These are phyloP conservation scores for Orycteropus afer DNA, from an alignment of 2,113 vertebrate species.

Conservation along the genomic window DNA sequence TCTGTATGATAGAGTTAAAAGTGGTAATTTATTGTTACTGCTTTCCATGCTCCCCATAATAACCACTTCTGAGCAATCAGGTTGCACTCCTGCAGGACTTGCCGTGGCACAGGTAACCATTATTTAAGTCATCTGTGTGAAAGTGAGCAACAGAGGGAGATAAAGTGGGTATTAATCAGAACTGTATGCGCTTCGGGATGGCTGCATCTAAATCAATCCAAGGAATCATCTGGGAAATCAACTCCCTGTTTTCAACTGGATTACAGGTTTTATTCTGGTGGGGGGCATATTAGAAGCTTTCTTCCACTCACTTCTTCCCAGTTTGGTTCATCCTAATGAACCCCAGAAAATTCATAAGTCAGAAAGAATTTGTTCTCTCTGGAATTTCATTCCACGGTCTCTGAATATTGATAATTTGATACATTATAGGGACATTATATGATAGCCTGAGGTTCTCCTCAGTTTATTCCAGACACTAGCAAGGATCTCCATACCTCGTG, in stretches of 20 bases:
- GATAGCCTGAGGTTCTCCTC: neutral
- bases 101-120: constrained; percentile 47
- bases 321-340: constrained; percentile 62
- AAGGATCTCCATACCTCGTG: neutral
- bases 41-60: neutral
- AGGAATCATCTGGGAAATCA: constrained; percentile 73
- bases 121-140: constrained; percentile 72
- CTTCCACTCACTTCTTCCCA: neutral
- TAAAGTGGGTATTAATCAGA: constrained; percentile 67
- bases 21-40: constrained; percentile 51
- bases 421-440: neutral
- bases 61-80: constrained; percentile 60
- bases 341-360: constrained; percentile 60
- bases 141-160: constrained; percentile 50
- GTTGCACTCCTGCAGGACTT: constrained; percentile 43
- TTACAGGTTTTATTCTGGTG: constrained; percentile 24
- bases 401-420: neutral
- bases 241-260: constrained; percentile 61
- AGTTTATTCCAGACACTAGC: neutral
- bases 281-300: constrained; percentile 45
- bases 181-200: constrained; percentile 49
- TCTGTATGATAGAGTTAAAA: neutral
- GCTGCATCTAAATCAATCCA: constrained; percentile 63
- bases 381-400: constrained; percentile 52
- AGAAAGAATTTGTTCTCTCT: constrained; percentile 46